Percentiles rank a stretch among this genome's conserved stretches.
These are phyloP conservation scores for Pangasius macronema DNA, from an alignment of 2,797 vertebrate species.

Conservation along the genomic window DNA sequence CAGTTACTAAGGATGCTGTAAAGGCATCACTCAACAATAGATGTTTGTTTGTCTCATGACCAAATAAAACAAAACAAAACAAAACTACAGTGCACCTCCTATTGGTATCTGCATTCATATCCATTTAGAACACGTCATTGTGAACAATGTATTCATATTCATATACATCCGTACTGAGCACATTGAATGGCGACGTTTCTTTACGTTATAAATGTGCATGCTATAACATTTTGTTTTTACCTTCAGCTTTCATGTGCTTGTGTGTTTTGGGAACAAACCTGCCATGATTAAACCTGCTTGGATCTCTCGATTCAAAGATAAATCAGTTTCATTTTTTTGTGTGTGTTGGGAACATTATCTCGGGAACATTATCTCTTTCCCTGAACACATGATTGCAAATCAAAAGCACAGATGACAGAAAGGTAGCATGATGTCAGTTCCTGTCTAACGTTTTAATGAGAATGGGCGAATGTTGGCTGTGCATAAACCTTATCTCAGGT, in stretches of 20 bases:
- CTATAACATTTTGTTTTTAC: not conserved
- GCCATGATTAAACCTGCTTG: constrained; percentile 32
- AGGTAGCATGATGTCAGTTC: constrained; percentile 22
- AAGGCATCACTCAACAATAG: not conserved
- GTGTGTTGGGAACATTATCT: constrained; percentile 35
- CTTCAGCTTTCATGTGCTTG: not conserved
- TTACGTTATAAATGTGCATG: not conserved
- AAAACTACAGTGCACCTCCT: not conserved
- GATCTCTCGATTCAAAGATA: constrained; percentile 42
- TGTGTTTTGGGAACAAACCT: not conserved
- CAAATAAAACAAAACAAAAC: not conserved
- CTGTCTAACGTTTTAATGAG: not conserved
- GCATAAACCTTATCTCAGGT: not conserved
- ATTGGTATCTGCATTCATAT: not conserved
- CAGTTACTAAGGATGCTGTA: not conserved
- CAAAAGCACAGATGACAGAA: constrained; percentile 26
- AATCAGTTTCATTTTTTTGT: constrained; percentile 39
- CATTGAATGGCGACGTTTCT: not conserved
- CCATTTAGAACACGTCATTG: not conserved
- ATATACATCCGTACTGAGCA: not conserved
- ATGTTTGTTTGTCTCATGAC: not conserved
- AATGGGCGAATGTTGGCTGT: not conserved
- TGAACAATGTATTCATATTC: not conserved
- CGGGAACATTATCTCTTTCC: constrained; percentile 23
- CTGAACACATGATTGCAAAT: constrained; percentile 37